Base-by-base conservation (phyloP, 2,113 vertebrate species). In the Centrocercus urophasianus region DNA sequence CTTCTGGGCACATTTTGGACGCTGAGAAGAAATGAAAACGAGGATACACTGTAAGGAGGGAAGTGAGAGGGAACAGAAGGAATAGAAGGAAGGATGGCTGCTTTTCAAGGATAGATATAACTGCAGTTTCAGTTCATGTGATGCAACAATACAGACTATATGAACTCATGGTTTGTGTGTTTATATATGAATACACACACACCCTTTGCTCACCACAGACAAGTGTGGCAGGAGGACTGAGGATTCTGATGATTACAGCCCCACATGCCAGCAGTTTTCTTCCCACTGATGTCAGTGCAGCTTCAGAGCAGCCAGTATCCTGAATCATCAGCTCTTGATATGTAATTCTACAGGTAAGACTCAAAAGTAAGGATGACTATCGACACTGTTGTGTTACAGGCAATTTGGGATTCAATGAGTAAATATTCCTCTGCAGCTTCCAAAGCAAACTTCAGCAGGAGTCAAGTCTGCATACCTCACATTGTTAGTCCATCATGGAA, bases 101-200 rank as follows among this genome's bases (percentile, higher is more conserved):
- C 30, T 67, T 25, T 40, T 13, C 38, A 60, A 8, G 0, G 7
- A 17, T 17, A 74, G 69, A 34, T 6, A 86, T 4, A 87, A 57
- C 5, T 8, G 40, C 3, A 0, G 34, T 34, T 79, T 42, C 50
- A 85, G 6, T 15, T 38, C 17, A 17, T 0, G 11, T 18, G 36
- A 40, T 2, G 2, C 0, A 0, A 67, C 9, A n/a, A 36, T 1
- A 1, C 12, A 59, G 38, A 36, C 14, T n/a, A 45, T 0, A 0
- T 0, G 13, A 88, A 32, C 30, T 81, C 47, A 42, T 18, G 10
- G 60, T 38, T 6, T 27, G 6, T 14, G 13, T 16, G 15, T 27
- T 61, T 36, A 61, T 38, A 34, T 22, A 36, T 24, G 16, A 25
- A 36, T 38, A 63, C 14, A 38, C 9, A 38, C 34, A 38, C 60